A percentile compares a stretch with the other conserved stretches of the same genome.
These are phyloP conservation scores for Pagetopsis macropterus DNA, from an alignment of 2,797 vertebrate genomes.

Conservation along the genomic window DNA sequence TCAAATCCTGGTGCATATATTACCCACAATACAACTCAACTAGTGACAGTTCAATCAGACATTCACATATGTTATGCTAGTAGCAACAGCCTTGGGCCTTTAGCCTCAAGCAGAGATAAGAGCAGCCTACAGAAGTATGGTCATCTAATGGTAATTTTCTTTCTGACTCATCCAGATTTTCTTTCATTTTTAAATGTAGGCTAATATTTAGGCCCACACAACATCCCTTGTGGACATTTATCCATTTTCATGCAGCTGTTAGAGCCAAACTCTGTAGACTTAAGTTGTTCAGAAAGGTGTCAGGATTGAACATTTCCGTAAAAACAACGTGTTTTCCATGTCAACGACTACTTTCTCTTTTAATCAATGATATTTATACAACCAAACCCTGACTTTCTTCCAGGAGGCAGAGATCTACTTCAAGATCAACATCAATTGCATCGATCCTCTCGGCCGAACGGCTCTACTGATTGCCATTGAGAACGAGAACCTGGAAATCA, in stretches of 20 bases:
- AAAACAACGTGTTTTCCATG: conserved; percentile 4
- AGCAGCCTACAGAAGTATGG: neutral
- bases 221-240: neutral
- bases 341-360: neutral
- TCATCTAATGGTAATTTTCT: neutral
- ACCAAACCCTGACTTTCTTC: conserved; percentile 15
- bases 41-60: neutral
- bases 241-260: neutral
- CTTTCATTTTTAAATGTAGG: neutral
- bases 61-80: conserved; percentile 8
- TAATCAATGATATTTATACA: conserved; percentile 4
- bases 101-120: conserved; percentile 3
- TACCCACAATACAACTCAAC: neutral
- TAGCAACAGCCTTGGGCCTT: neutral
- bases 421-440: conserved; percentile 99
- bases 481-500: conserved; percentile 98
- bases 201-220: neutral
- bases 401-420: conserved; percentile 98
- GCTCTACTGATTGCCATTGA: conserved; percentile 98
- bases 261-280: neutral
- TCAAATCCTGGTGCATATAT: neutral
- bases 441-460: conserved; percentile 97
- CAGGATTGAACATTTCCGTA: conserved; percentile 13
- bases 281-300: conserved; percentile 5
- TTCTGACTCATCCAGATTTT: neutral